phyloP scores from a whole-genome alignment of 2,888 invertebrate species.

The Thalpophila matura region DNA sequence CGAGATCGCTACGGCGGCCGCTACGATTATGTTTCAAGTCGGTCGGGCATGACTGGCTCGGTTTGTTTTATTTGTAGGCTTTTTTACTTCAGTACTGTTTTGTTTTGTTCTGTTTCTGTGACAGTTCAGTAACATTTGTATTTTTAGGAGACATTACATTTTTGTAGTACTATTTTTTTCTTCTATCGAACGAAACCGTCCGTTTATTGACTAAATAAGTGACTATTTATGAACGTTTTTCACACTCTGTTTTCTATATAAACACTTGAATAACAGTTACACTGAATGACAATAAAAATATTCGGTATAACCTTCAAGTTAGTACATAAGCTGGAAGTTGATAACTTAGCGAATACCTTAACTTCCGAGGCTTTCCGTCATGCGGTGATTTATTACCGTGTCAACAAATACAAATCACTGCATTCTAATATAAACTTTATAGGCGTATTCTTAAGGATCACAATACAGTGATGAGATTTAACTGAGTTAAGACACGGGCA shows the following conservation, averaged over 20 bases:
- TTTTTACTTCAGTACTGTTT: conserved; percentile 16
- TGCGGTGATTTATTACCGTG: conserved; percentile 52
- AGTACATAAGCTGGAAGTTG: conserved; percentile 27
- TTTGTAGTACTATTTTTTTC: neutral
- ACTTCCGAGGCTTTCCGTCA: conserved; percentile 37
- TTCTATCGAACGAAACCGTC: neutral
- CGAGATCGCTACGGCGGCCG: conserved; percentile 52
- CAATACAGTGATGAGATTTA: neutral
- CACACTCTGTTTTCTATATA: neutral
- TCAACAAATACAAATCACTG: conserved; percentile 11
- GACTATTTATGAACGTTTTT: neutral
- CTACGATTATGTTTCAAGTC: conserved; percentile 37
- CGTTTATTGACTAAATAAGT: neutral
- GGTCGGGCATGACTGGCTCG: conserved; percentile 20
- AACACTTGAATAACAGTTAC: neutral
- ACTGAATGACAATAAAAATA: conserved; percentile 4
- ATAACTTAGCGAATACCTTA: conserved; percentile 44
- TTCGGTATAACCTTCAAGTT: conserved; percentile 8
- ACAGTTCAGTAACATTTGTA: neutral
- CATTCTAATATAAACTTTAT: conserved; percentile 17
- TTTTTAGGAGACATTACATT: conserved; percentile 4
- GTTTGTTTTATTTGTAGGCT: conserved; percentile 21
- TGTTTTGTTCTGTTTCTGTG: neutral
- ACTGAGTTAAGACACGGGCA: conserved; percentile 15
- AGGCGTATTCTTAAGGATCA: fast-evolving